These are phyloP conservation scores for Caenorhabditis imperialis DNA, from an alignment of 2,888 invertebrate genomes.

Conservation along the genomic window DNA sequence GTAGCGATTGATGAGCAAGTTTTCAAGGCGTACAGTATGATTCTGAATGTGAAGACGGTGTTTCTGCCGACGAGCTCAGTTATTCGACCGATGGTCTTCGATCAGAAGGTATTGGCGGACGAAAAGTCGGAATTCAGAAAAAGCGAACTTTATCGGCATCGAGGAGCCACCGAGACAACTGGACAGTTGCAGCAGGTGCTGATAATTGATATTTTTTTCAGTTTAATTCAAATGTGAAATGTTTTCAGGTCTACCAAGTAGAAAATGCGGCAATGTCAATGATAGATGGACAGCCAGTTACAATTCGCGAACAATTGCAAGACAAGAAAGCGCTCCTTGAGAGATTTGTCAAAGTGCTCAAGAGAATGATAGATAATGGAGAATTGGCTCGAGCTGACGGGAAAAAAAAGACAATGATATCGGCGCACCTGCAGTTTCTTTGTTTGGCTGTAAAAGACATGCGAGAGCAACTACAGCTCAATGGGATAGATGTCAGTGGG, in stretches of 20 bases:
- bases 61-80: slow-evolving; percentile 3
- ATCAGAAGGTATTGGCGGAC: slow-evolving; percentile 33
- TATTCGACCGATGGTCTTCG: slow-evolving; percentile 22
- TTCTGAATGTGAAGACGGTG: slow-evolving; percentile 24
- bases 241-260: slow-evolving; percentile 16
- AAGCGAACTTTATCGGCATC: slow-evolving; percentile 34
- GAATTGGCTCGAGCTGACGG: neutral
- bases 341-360: slow-evolving; percentile 52
- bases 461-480: neutral
- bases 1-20: slow-evolving; percentile 32
- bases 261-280: slow-evolving; percentile 56
- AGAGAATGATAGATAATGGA: slow-evolving; percentile 11
- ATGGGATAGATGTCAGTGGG: slow-evolving; percentile 27
- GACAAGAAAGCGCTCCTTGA: slow-evolving; percentile 12
- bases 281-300: slow-evolving; percentile 41
- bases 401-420: neutral
- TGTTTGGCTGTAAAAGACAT: slow-evolving; percentile 45
- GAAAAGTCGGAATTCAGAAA: slow-evolving; percentile 10
- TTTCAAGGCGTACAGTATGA: slow-evolving; percentile 28
- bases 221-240: neutral
- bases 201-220: neutral
- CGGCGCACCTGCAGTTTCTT: slow-evolving; percentile 44
- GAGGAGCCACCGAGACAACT: slow-evolving; percentile 33
- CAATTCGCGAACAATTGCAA: slow-evolving; percentile 23
- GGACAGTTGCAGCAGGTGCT: slow-evolving; percentile 25